Evolutionary conservation across 2,888 invertebrate genomes (phyloP).

Genomic region (Dinocampus coccinellae): DNA sequence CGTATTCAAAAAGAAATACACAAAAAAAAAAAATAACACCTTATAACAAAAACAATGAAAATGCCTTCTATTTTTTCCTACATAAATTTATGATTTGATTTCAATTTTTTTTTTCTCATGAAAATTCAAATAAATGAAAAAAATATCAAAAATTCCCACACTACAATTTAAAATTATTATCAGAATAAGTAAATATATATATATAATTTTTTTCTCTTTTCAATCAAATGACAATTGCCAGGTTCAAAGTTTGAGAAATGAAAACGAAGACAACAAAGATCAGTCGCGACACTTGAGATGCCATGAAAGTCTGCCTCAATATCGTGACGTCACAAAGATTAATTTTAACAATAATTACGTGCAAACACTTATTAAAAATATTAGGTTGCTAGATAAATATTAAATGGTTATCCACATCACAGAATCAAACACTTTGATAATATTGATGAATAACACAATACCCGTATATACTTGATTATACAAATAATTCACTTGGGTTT

Average conservation of each 20-base stretch:
- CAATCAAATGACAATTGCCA: not conserved
- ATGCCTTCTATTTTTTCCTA: not conserved
- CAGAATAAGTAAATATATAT: not conserved
- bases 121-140: not conserved
- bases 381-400: not conserved
- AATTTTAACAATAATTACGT: not conserved
- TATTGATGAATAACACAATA: not conserved
- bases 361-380: not conserved
- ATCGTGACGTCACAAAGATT: constrained; percentile 55
- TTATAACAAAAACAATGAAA: not conserved
- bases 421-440: not conserved
- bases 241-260: not conserved
- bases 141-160: not conserved
- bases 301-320: constrained; percentile 51
- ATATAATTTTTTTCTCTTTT: no score
- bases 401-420: not conserved
- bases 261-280: constrained; percentile 16
- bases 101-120: not conserved
- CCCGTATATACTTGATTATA: not conserved
- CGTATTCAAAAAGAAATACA: no score
- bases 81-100: not conserved
- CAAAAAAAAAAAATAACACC: not conserved
- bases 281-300: constrained; percentile 5
- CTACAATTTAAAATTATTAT: not conserved
- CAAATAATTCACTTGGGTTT: not conserved